These are phyloP conservation scores for Odontesthes bonariensis DNA, from an alignment of 2,113 vertebrate species.

Conservation along the genomic window DNA sequence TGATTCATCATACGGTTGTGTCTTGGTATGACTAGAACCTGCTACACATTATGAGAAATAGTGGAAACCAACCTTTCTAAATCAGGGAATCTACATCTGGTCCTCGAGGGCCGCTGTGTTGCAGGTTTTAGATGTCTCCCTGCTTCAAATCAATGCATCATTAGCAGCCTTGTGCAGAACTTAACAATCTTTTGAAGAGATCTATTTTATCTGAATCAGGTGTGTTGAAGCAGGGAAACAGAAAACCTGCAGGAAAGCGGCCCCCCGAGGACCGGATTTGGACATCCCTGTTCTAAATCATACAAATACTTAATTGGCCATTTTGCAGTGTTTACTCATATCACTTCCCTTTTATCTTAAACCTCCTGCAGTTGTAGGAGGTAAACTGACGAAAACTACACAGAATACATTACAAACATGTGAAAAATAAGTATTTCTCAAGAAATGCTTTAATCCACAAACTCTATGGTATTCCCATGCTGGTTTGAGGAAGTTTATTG, in stretches of 20 bases:
- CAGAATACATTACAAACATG: not conserved
- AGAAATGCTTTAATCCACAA: not conserved
- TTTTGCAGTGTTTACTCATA: not conserved
- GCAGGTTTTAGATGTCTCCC: too few species aligned
- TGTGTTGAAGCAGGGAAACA: too few species aligned
- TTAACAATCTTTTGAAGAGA: too few species aligned
- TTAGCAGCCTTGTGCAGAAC: too few species aligned
- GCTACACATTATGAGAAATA: conserved; percentile 62
- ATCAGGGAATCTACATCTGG: too few species aligned
- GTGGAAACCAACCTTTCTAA: conserved; percentile 50
- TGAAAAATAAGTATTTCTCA: too few species aligned
- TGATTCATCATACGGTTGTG: conserved; percentile 64
- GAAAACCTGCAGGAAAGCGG: too few species aligned
- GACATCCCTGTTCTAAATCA: too few species aligned
- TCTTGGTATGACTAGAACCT: conserved; percentile 83
- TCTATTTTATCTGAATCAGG: too few species aligned
- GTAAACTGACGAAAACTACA: not conserved
- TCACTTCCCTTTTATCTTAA: not conserved
- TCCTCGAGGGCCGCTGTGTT: too few species aligned
- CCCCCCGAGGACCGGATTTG: too few species aligned
- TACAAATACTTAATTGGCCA: not conserved
- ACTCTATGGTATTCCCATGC: not conserved
- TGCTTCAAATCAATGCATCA: too few species aligned
- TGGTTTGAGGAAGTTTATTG: conserved; percentile 3
- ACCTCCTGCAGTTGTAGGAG: not conserved